Evolutionary conservation across 2,797 vertebrate species (phyloP), one percentile per base, ranked within the genome.

Genomic region (Pangasius sanitwongsei): DNA sequence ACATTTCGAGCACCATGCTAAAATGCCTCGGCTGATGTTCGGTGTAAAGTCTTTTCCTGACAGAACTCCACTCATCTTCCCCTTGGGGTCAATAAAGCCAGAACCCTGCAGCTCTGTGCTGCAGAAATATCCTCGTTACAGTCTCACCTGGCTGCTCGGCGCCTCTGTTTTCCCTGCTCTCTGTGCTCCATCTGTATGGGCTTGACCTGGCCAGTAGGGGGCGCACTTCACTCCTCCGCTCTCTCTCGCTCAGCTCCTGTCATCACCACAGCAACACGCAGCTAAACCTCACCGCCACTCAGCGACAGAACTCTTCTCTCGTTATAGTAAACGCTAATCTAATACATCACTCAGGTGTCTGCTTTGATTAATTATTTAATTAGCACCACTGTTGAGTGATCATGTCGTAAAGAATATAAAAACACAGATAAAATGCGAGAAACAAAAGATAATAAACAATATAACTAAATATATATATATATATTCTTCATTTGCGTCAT

Each of bases 121-220:
- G 41, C 87, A 91, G 23, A 74, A 25, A 44, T 11, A 8, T 77
- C 41, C 41, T 75, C 77, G 13, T 50, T n/a, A 12, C 12, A 53
- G n/a, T 63, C 81, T 83, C 84, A 92, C 91, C 90, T 12, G 75
- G 80, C 34, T 85, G 34, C 28, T n/a, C 82, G 84, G 70, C 44
- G 20, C 89, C 69, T 50, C 12, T 50, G 2, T 41, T 34, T 63
- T 44, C 70, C 78, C 28, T 48, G 8, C 72, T 6, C 31, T 91
- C 80, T 53, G 85, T 53, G 8, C 72, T 85, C 87, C 89, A 83
- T 69, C 77, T 81, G 41, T 87, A 13, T 34, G 44, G 44, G n/a
- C 37, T 74, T 16, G 70, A 48, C 41, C 78, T 84, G 70, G 63
- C 89, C n/a, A 65, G 25, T 31, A 69, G 31, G 37, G 69, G 53